Evolutionary conservation across 1,140 invertebrate species (phyloP).

Genomic region (Drosophila navojoa): DNA sequence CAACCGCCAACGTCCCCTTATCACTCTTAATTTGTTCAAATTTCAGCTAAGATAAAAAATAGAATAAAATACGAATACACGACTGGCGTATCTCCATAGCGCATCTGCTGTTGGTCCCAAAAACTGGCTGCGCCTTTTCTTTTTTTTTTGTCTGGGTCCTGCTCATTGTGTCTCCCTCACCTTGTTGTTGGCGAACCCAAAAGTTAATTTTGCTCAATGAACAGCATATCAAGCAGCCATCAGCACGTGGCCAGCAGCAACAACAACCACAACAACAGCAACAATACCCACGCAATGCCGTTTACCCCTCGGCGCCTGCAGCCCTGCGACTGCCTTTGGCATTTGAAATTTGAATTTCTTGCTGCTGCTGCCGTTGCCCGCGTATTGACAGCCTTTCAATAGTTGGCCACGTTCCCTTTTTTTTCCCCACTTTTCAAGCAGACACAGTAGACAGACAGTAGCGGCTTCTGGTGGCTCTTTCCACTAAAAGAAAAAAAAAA

Average conservation of each 20-base stretch:
- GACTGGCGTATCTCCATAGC: conserved; percentile 48
- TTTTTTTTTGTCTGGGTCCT: background rate
- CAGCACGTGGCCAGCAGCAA: conserved; percentile 62
- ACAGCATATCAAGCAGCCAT: conserved; percentile 75
- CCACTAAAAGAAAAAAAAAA: conserved; percentile 6
- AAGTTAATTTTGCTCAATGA: conserved; percentile 80
- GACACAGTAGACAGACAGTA: background rate
- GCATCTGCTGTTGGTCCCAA: conserved; percentile 50
- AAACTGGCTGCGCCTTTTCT: conserved; percentile 21
- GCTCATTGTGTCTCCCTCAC: conserved; percentile 22
- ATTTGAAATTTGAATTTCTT: conserved; percentile 67
- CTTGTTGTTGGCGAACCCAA: conserved; percentile 21
- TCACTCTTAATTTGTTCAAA: conserved; percentile 71
- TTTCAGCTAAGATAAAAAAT: conserved; percentile 55
- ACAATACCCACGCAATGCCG: conserved; percentile 6
- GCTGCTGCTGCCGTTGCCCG: conserved; percentile 4
- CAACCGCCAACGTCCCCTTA: conserved; percentile 33
- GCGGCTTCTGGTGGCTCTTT: conserved; percentile 12
- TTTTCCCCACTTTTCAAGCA: too few relatives aligned
- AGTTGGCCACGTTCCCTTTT: background rate
- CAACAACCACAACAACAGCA: conserved; percentile 4
- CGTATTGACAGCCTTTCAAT: conserved; percentile 63
- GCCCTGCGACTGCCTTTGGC: background rate
- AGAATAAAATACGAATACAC: conserved; percentile 53
- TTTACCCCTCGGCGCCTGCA: background rate